A percentile compares a stretch with the other conserved stretches of the same genome.
Conservation (phyloP, 2,113 vertebrate genomes). For the Coptodon rendalli region DNA sequence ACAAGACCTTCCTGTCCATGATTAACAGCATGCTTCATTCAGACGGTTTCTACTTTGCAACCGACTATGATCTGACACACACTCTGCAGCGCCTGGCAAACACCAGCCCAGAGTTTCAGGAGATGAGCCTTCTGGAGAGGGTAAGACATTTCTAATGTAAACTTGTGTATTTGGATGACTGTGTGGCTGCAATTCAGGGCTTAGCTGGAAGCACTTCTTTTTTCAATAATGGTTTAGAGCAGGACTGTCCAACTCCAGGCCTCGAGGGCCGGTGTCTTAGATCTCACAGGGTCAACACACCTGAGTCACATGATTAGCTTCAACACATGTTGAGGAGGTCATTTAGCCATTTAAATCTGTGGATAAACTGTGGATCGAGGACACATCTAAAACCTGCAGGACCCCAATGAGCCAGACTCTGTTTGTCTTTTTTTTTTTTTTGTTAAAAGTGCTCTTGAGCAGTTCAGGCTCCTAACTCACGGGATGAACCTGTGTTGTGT, state of each 20-base stretch:
- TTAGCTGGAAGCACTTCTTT: background rate
- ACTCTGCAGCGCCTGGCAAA: constrained; percentile 89
- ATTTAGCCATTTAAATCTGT: background rate
- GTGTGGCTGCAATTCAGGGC: background rate
- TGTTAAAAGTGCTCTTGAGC: background rate
- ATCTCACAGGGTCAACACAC: background rate
- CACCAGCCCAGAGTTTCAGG: constrained; percentile 96
- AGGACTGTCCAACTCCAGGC: background rate
- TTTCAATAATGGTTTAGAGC: background rate
- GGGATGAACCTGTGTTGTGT: background rate
- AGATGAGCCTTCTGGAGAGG: constrained; percentile 93
- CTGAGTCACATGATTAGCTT: background rate
- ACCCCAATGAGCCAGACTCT: background rate
- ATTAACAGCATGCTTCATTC: constrained; percentile 83
- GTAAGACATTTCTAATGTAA: constrained; percentile 43
- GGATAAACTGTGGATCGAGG: background rate
- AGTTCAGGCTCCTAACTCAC: background rate
- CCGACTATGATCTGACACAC: constrained; percentile 90
- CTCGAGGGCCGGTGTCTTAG: background rate
- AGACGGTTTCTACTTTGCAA: constrained; percentile 92
- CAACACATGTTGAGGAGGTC: background rate
- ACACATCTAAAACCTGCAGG: background rate
- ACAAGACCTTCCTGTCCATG: constrained; percentile 92
- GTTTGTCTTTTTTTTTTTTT: background rate
- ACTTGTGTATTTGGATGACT: background rate